Evolutionary conservation across 1,140 invertebrate species (phyloP).

Genomic region (Lamellibrachia luymesi): DNA sequence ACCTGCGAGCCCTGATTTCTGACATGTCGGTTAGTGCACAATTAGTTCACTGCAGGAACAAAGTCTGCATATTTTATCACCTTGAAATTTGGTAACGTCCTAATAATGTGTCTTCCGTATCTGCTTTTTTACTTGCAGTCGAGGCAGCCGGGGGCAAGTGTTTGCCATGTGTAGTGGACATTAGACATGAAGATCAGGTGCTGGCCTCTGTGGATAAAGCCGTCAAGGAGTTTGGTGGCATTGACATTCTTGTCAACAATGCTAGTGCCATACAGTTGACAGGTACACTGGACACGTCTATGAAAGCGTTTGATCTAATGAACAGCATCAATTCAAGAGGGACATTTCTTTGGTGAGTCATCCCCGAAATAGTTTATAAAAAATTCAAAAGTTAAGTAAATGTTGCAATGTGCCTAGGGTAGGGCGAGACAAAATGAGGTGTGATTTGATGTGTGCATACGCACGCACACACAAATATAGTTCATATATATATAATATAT

Average conservation of each 20-base stretch:
- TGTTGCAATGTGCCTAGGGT: too few species aligned
- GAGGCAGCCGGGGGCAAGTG: slow-evolving; percentile 78
- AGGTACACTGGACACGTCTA: slow-evolving; percentile 79
- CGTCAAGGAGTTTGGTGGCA: slow-evolving; percentile 90
- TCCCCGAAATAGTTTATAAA: neutral
- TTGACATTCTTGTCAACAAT: slow-evolving; percentile 93
- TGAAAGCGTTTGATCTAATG: slow-evolving; percentile 73
- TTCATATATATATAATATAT: neutral
- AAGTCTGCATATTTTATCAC: too few species aligned
- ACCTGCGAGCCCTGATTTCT: too few species aligned
- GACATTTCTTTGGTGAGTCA: slow-evolving; percentile 53
- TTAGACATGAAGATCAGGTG: slow-evolving; percentile 72
- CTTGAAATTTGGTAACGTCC: too few species aligned
- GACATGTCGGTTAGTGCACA: too few species aligned
- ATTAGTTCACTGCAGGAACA: too few species aligned
- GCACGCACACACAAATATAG: neutral
- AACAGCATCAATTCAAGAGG: slow-evolving; percentile 56
- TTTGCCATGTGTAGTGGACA: slow-evolving; percentile 90
- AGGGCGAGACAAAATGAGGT: too few species aligned
- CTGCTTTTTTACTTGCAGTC: slow-evolving; percentile 8
- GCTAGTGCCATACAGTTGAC: slow-evolving; percentile 94
- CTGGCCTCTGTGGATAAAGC: slow-evolving; percentile 80
- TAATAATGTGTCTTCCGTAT: neutral
- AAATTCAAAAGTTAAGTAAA: neutral
- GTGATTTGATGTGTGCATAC: neutral